Percentiles rank a stretch among this genome's conserved stretches.
Conservation (phyloP, 1,140 invertebrate species). For the Drosophila jambulina region DNA sequence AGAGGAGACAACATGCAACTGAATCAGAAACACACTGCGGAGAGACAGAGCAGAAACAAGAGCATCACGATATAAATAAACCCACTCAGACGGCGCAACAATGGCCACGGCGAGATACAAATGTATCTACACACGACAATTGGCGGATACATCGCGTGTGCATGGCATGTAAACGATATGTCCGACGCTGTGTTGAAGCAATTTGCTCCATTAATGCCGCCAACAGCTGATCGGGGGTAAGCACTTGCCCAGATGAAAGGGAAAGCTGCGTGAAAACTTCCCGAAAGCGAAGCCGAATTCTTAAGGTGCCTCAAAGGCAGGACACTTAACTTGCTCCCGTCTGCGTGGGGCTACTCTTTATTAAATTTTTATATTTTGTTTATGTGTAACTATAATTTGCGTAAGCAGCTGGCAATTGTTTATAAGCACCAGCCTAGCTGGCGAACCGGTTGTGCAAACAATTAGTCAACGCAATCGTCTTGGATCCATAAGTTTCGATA, state of each 20-base stretch:
- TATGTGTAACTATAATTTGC: constrained; percentile 22
- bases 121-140: constrained; percentile 60
- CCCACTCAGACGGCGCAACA: constrained; percentile 39
- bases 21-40: constrained; percentile 26
- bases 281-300: neutral
- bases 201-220: constrained; percentile 38
- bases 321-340: neutral
- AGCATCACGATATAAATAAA: constrained; percentile 55
- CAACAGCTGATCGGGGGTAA: constrained; percentile 26
- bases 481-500: constrained; percentile 52
- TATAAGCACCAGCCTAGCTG: constrained; percentile 6
- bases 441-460: constrained; percentile 63
- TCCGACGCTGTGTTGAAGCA: constrained; percentile 33
- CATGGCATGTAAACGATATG: constrained; percentile 49
- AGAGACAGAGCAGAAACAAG: constrained; percentile 33
- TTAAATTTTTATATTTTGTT: constrained; percentile 10
- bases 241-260: constrained; percentile 24
- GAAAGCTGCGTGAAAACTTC: constrained; percentile 14
- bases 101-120: constrained; percentile 37
- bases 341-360: neutral
- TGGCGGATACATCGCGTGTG: constrained; percentile 56
- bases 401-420: constrained; percentile 49
- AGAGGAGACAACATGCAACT: constrained; percentile 36
- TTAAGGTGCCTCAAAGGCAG: neutral
- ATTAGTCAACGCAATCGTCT: constrained; percentile 59